Evolutionary conservation across 1,140 invertebrate species (phyloP), one percentile per base, ranked within the genome.

Genomic region (Drosophila orosa): DNA sequence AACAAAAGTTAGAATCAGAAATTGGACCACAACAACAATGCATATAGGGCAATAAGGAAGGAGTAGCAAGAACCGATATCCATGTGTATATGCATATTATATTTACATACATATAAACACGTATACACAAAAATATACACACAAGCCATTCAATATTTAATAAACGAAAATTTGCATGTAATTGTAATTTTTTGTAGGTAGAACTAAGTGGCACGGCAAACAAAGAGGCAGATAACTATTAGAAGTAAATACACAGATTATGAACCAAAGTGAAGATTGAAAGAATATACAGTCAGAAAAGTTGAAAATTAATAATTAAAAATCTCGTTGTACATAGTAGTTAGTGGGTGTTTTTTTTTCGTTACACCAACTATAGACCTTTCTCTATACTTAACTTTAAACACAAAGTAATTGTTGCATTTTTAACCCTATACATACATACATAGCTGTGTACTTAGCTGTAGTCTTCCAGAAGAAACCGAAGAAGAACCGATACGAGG

Each of bases 401-500:
- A 58, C 65, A 58, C 68, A 71, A 71, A 71, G 50, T 71, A 77
- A 77, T 78, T 71, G 74, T 77, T 77, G 62, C 74, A 77, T 77
- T 77, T 77, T 77, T 29, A 55, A 69, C 29, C 55, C 61, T 50
- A 42, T 74, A 56, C 50, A 48, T 44, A 47, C 27, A 55, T 59
- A 65, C 57, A 48, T 71, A 67, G 47, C 58, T 84, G 54, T 74
- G 62, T 71, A 80, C 25, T 63, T 86, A 86, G 84, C 76, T 80
- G 84, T 87, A 83, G 83, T 87, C 83, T 87, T 87, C 84, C 83
- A 89, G 59, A 33, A 50, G 33, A 37, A 50, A 33, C 17, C 45
- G 29, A 63, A 65, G 33, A 62, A 24, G n/a, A 59, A 55, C 25
- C 56, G 22, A 74, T 9, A 54, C 15, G 40, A 45, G 55, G 65